A percentile compares a stretch with the other conserved stretches of the same genome.
Evolutionary conservation across 2,888 invertebrate species (phyloP).

Genomic region (Dendrolimus pini): DNA sequence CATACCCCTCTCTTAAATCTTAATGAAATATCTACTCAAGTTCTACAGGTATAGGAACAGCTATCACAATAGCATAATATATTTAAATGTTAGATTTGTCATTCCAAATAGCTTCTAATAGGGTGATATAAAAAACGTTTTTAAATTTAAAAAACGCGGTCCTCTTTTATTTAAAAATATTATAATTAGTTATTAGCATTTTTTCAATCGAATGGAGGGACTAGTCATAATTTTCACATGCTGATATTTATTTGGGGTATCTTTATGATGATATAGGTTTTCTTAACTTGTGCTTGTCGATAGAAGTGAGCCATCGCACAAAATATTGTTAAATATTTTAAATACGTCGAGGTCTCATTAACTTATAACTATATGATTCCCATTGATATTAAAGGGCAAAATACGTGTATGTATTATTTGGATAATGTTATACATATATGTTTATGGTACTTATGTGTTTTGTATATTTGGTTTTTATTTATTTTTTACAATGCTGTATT

Average conservation of each 20-base stretch:
- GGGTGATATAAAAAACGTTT: too few relatives aligned
- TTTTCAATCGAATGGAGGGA: background rate
- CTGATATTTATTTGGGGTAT: background rate
- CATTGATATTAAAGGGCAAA: too few relatives aligned
- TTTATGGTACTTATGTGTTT: slow-evolving; percentile 16
- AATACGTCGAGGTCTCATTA: background rate
- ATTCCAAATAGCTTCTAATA: too few relatives aligned
- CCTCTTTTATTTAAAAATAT: background rate
- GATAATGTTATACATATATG: slow-evolving; percentile 16
- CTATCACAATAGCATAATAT: too few relatives aligned
- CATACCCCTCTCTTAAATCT: too few relatives aligned
- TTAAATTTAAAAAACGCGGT: background rate
- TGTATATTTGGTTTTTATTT: slow-evolving; percentile 33
- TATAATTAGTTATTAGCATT: background rate
- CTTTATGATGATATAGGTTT: background rate
- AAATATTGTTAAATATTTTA: background rate
- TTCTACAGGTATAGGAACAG: too few relatives aligned
- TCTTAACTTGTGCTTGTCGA: background rate
- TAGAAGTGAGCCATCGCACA: too few relatives aligned
- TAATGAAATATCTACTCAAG: too few relatives aligned
- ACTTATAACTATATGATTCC: background rate
- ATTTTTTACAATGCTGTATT: slow-evolving; percentile 21
- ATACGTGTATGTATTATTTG: background rate
- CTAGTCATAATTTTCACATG: background rate
- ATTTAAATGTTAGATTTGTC: too few relatives aligned